A percentile compares a stretch with the other conserved stretches of the same genome.
Evolutionary conservation across 2,797 vertebrate species (phyloP).

Genomic region (Babyrousa celebensis): DNA sequence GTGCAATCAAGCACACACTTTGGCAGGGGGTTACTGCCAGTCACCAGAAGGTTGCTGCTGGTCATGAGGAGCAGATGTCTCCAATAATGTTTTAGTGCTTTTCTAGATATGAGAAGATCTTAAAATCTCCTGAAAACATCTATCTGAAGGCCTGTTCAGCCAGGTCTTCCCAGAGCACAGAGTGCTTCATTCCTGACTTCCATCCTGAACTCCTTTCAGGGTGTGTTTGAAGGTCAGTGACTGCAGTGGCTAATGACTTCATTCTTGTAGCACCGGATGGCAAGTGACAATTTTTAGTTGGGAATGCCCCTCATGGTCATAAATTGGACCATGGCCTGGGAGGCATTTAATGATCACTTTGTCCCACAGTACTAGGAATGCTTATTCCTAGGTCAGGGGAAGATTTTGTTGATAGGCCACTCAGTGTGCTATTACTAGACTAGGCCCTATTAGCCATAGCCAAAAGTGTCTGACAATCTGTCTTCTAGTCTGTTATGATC

Average conservation of each 20-base stretch:
- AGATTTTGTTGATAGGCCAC: not conserved
- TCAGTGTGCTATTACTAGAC: not conserved
- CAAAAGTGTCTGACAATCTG: not conserved
- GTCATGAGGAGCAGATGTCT: not conserved
- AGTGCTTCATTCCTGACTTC: not conserved
- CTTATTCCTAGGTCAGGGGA: not conserved
- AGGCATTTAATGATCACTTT: not conserved
- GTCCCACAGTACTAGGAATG: not conserved
- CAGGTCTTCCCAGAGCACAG: not conserved
- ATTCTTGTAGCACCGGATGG: not conserved
- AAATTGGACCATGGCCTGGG: not conserved
- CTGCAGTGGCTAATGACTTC: not conserved
- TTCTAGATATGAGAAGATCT: not conserved
- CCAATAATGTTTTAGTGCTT: not conserved
- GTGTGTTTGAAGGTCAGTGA: not conserved
- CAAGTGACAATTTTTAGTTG: not conserved
- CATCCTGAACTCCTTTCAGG: not conserved
- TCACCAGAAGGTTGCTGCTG: not conserved
- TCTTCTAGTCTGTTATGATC: not conserved
- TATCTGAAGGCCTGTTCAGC: not conserved
- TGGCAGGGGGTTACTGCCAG: too few species aligned
- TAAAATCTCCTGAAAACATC: not conserved
- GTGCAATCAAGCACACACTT: too few species aligned
- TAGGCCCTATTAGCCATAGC: not conserved
- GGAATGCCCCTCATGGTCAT: not conserved